Conservation (phyloP, 1,140 invertebrate species). For the Drosophila pectinifera region DNA sequence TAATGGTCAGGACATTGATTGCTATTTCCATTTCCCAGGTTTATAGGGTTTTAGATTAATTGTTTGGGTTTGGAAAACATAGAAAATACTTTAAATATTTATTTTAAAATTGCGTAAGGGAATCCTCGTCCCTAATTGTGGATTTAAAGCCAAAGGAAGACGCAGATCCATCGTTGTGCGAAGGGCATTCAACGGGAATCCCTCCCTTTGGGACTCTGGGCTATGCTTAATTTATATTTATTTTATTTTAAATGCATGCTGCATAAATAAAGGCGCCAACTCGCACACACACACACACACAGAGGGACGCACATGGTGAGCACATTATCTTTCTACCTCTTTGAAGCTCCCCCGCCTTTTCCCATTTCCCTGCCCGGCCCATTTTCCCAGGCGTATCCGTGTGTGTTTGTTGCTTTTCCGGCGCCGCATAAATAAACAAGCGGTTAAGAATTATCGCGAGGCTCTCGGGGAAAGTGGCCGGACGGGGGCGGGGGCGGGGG, state of each 20-base stretch:
- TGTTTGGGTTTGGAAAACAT: constrained; percentile 4
- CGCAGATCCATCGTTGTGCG: background rate
- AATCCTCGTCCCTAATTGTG: background rate
- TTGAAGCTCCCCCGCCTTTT: constrained; percentile 17
- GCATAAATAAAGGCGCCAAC: constrained; percentile 72
- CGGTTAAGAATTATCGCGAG: constrained; percentile 78
- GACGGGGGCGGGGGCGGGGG: constrained; percentile 1
- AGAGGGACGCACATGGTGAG: constrained; percentile 26
- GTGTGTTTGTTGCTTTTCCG: constrained; percentile 59
- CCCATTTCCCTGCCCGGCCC: background rate
- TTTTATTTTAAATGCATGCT: constrained; percentile 81
- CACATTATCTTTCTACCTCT: constrained; percentile 57
- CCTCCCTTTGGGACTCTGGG: constrained; percentile 11
- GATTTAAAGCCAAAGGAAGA: background rate
- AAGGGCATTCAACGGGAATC: constrained; percentile 30
- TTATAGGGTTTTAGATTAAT: constrained; percentile 2
- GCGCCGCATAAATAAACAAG: constrained; percentile 79
- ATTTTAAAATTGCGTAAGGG: background rate
- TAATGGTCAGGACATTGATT: no score
- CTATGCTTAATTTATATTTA: constrained; percentile 81
- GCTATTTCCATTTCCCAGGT: no score
- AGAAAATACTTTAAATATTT: constrained; percentile 6
- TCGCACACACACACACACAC: constrained; percentile 21
- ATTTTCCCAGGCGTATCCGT: constrained; percentile 11
- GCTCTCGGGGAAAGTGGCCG: constrained; percentile 23